These are phyloP conservation scores for Saxidomus purpurata DNA, from an alignment of 1,140 invertebrate species.

Conservation along the genomic window DNA sequence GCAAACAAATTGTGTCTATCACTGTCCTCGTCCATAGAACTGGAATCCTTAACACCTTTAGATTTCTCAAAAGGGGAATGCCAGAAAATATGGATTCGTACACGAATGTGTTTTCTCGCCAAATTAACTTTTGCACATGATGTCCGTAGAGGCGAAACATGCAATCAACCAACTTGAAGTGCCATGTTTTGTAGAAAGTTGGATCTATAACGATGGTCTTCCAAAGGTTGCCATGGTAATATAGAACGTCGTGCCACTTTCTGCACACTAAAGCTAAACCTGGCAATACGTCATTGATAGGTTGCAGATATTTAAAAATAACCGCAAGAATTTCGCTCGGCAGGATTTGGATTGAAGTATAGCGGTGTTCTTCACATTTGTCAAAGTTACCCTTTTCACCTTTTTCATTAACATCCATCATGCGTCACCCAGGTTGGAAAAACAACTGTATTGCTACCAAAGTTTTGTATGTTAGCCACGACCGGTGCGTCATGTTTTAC, in stretches of 20 bases:
- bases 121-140: constrained; percentile 80
- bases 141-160: constrained; percentile 80
- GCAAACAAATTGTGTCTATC: constrained; percentile 72
- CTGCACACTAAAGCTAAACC: constrained; percentile 77
- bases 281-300: constrained; percentile 78
- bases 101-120: constrained; percentile 80
- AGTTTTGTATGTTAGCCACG: no score
- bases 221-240: constrained; percentile 78
- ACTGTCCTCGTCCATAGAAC: constrained; percentile 81
- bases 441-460: no score
- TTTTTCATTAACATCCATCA: no score
- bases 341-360: constrained; percentile 71
- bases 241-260: constrained; percentile 79
- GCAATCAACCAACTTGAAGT: constrained; percentile 78
- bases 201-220: constrained; percentile 78
- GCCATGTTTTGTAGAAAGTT: constrained; percentile 71
- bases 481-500: no score
- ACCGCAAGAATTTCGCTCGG: constrained; percentile 78
- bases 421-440: no score
- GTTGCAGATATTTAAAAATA: constrained; percentile 80
- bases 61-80: constrained; percentile 75
- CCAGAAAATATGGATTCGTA: constrained; percentile 80
- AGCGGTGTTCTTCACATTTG: no score
- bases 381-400: no score
- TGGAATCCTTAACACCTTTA: constrained; percentile 79